These are phyloP conservation scores for Dioctria linearis DNA, from an alignment of 2,888 invertebrate genomes.

Conservation along the genomic window DNA sequence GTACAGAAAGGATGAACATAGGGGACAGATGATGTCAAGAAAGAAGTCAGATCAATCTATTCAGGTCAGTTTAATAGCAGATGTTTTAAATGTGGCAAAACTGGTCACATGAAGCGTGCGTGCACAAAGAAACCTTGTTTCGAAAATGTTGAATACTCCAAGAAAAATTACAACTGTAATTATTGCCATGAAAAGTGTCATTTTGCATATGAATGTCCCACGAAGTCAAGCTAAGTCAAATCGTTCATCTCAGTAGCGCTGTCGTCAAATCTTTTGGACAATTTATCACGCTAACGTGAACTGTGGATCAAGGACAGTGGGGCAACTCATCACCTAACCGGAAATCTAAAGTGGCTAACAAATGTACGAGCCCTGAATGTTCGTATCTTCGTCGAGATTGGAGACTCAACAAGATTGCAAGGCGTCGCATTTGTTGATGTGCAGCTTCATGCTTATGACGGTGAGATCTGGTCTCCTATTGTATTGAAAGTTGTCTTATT, in stretches of 20 bases:
- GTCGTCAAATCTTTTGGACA: neutral
- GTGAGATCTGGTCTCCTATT: neutral
- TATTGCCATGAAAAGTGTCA: neutral
- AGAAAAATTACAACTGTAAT: neutral
- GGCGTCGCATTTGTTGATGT: neutral
- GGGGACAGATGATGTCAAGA: neutral
- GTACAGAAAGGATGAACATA: neutral
- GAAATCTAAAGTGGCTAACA: neutral
- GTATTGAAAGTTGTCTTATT: neutral
- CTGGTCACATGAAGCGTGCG: neutral
- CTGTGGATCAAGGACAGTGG: constrained; percentile 2
- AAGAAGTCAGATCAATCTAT: neutral
- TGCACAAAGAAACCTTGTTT: neutral
- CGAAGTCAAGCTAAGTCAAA: neutral
- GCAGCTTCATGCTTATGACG: too few species aligned
- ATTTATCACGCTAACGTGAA: too few species aligned
- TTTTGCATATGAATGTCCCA: constrained; percentile 1
- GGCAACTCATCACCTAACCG: neutral
- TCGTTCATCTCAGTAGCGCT: neutral
- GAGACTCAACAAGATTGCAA: constrained; percentile 3
- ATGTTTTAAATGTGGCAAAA: too few species aligned
- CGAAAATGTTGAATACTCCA: neutral
- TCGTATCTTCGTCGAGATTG: neutral
- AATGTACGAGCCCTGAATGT: neutral
- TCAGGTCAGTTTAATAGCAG: too few species aligned